Conservation (phyloP, 2,113 vertebrate species). For the Lates calcarifer region DNA sequence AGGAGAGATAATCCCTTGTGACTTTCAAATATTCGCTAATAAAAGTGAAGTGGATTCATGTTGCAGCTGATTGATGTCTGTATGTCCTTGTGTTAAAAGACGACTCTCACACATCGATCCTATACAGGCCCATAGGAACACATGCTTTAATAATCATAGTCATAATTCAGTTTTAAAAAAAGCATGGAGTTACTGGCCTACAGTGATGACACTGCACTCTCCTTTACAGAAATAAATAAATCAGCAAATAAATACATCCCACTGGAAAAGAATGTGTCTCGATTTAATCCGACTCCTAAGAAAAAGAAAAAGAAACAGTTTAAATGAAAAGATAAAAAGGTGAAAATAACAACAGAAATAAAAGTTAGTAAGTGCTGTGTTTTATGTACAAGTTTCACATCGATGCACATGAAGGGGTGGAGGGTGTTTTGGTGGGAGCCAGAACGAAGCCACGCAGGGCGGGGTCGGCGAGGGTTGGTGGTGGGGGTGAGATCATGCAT, state of each 20-base stretch:
- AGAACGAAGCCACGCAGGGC: conserved; percentile 10
- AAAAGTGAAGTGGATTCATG: conserved; percentile 37
- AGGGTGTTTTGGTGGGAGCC: conserved; percentile 5
- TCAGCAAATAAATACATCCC: conserved; percentile 73
- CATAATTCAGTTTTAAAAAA: conserved; percentile 55
- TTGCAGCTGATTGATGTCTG: conserved; percentile 10
- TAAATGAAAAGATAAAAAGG: conserved; percentile 46
- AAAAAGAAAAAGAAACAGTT: conserved; percentile 47
- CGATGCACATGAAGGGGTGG: conserved; percentile 40
- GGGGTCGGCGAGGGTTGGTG: neutral
- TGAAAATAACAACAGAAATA: conserved; percentile 13
- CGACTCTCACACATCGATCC: conserved; percentile 54
- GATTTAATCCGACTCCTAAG: conserved; percentile 32
- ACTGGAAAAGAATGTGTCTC: conserved; percentile 34
- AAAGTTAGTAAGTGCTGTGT: conserved; percentile 69
- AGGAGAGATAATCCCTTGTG: conserved; percentile 2
- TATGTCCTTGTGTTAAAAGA: conserved; percentile 56
- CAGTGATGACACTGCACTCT: conserved; percentile 62
- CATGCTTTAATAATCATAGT: conserved; percentile 83
- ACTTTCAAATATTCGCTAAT: conserved; percentile 41
- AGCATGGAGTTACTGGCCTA: conserved; percentile 72
- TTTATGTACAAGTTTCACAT: conserved; percentile 79
- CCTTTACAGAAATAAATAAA: conserved; percentile 63
- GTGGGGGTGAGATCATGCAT: conserved; percentile 57
- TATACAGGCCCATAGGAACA: conserved; percentile 78